Evolutionary conservation across 1,140 invertebrate species (phyloP).

Genomic region (Meloidogyne hapla): DNA sequence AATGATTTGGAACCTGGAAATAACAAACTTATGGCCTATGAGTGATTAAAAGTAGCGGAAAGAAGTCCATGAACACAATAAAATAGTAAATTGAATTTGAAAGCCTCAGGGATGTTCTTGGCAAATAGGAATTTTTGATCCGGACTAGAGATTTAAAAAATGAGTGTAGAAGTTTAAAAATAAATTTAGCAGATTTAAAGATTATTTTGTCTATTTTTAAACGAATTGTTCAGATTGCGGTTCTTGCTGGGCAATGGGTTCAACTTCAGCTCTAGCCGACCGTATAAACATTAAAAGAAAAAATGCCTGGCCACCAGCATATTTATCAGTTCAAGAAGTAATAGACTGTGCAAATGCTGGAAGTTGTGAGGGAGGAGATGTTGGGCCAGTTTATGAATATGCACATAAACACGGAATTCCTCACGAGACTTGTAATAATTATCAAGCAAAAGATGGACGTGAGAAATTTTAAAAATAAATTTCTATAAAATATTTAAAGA

Average conservation of each 20-base stretch:
- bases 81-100: no score
- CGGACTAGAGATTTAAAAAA: no score
- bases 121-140: no score
- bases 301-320: constrained; percentile 67
- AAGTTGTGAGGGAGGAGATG: constrained; percentile 66
- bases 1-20: no score
- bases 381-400: constrained; percentile 65
- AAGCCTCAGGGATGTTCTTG: no score
- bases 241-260: constrained; percentile 67
- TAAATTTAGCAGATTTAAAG: not conserved
- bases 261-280: constrained; percentile 66
- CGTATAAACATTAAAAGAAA: constrained; percentile 68
- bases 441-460: constrained; percentile 68
- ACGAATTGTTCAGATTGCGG: constrained; percentile 66
- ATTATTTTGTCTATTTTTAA: not conserved
- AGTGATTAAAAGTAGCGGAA: no score
- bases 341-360: constrained; percentile 67
- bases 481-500: constrained; percentile 19
- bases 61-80: no score
- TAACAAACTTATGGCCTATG: no score
- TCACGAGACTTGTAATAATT: constrained; percentile 68
- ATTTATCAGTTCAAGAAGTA: constrained; percentile 65
- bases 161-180: no score
- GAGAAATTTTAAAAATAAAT: constrained; percentile 22
- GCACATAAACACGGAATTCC: constrained; percentile 65